phyloP scores from a whole-genome alignment of 2,797 vertebrate species.

The Orientallactaga sibirica region DNA sequence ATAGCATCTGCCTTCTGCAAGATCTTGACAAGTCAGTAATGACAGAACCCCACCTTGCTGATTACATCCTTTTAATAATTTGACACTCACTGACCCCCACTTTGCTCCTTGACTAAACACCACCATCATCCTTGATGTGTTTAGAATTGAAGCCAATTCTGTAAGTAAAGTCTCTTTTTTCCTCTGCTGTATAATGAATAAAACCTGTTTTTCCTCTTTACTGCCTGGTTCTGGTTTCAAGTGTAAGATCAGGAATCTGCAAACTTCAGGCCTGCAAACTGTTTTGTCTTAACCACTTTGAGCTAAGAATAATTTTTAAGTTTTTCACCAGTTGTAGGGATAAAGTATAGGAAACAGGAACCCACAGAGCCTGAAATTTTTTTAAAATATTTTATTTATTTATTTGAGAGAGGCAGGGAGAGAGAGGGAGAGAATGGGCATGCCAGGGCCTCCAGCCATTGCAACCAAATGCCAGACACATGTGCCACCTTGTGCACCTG shows the following conservation, averaged over 20 bases:
- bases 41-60: neutral
- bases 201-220: conserved; percentile 43
- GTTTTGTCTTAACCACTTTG: conserved; percentile 1
- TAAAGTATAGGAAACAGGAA: neutral
- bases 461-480: too few relatives aligned
- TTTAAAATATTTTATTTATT: neutral
- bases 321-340: neutral
- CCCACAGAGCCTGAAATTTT: conserved; percentile 20
- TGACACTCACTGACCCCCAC: neutral
- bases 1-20: neutral
- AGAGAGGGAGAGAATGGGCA: too few relatives aligned
- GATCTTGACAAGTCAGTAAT: neutral
- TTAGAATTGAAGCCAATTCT: conserved; percentile 33
- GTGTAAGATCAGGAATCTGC: conserved; percentile 11
- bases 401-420: too few relatives aligned
- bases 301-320: conserved; percentile 5
- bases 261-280: neutral
- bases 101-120: neutral
- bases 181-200: conserved; percentile 35
- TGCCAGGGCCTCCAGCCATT: too few relatives aligned
- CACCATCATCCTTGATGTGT: neutral
- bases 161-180: neutral
- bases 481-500: too few relatives aligned
- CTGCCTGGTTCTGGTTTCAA: conserved; percentile 17
- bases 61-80: conserved; percentile 23